Base-by-base conservation (phyloP, 2,888 invertebrate species). In the Lasioglossum leucozonium region DNA sequence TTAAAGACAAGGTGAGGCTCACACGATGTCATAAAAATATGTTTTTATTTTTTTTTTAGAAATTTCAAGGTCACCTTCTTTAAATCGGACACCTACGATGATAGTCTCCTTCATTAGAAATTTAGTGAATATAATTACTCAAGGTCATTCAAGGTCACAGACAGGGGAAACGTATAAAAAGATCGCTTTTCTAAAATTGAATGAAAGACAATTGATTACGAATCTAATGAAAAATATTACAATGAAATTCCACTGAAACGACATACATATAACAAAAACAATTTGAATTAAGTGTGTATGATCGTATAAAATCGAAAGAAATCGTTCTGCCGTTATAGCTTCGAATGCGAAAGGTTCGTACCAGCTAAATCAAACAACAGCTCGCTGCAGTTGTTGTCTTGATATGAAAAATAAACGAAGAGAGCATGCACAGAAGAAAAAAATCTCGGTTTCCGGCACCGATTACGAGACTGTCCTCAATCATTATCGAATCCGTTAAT, bases 401-500 rank as follows among this genome's bases (percentile, higher is more conserved):
- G 34, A 65, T 65, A 3, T 2, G 37, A 13, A 13, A 40, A n/a
- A 10, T n/a, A 69, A 69, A 11, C 11, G 34, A 18, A 34, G 6
- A 13, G 37, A 11, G 5, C 22, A n/a, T 0, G 40, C n/a, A n/a
- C 2, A 2, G 40, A 4, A 4, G 11, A 40, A 69, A 69, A 67
- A 37, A 10, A 10, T 11, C 11, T 69, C 40, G 37, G 67, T 26
- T 42, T 71, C 71, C 42, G 37, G 37, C 42, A 13, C n/a, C 71
- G 71, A 42, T 37, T 71, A 37, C 65, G 65, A 22, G 22, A 22
- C 30, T 22, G 65, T 71, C 6, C 37, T 71, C 26, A 37, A 67
- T 80, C 58, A 72, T 77, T 47, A 69, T 30, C 65, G 37, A 58
- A 69, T 47, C 40, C 26, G 62, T 65, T 75, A 67, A 51, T 67